A percentile compares a stretch with the other conserved stretches of the same genome.
Conservation (phyloP, 1,140 invertebrate species). For the Cepaea nemoralis region DNA sequence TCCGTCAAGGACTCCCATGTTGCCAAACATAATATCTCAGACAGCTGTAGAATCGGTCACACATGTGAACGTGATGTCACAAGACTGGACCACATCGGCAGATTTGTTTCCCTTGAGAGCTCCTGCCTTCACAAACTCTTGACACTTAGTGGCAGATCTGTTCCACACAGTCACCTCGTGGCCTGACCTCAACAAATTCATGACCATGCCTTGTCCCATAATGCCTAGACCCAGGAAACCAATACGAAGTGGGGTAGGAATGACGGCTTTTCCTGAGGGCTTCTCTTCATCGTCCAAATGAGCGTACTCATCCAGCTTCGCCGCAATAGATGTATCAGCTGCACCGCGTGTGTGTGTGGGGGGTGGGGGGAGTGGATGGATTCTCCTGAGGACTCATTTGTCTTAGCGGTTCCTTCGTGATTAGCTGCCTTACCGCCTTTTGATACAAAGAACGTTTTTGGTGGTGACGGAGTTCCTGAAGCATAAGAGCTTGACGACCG, state of each 20-base stretch:
- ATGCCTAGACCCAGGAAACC: slow-evolving; percentile 95
- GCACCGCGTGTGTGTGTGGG: too few relatives aligned
- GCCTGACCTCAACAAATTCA: slow-evolving; percentile 90
- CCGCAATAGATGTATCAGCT: neutral
- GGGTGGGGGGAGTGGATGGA: slow-evolving; percentile 34
- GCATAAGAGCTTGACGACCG: neutral
- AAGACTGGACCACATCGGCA: slow-evolving; percentile 89
- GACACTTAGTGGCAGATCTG: slow-evolving; percentile 88
- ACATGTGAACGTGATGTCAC: slow-evolving; percentile 95
- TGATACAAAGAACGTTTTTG: slow-evolving; percentile 36
- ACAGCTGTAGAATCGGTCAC: slow-evolving; percentile 92
- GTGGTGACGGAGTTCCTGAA: slow-evolving; percentile 14
- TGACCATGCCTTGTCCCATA: slow-evolving; percentile 95
- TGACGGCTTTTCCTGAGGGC: slow-evolving; percentile 74
- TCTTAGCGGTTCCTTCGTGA: neutral
- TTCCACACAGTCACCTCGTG: slow-evolving; percentile 96
- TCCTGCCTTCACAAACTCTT: slow-evolving; percentile 83
- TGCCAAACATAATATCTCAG: slow-evolving; percentile 96
- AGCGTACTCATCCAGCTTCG: slow-evolving; percentile 29
- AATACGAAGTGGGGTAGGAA: slow-evolving; percentile 88
- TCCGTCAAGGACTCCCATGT: slow-evolving; percentile 90
- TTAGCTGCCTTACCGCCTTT: slow-evolving; percentile 18
- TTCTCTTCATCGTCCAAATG: slow-evolving; percentile 33
- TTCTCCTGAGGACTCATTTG: slow-evolving; percentile 30
- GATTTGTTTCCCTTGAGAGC: slow-evolving; percentile 85